A percentile compares a stretch with the other conserved stretches of the same genome.
Evolutionary conservation across 2,888 invertebrate genomes (phyloP).

Genomic region (Scrobipalpa costella): DNA sequence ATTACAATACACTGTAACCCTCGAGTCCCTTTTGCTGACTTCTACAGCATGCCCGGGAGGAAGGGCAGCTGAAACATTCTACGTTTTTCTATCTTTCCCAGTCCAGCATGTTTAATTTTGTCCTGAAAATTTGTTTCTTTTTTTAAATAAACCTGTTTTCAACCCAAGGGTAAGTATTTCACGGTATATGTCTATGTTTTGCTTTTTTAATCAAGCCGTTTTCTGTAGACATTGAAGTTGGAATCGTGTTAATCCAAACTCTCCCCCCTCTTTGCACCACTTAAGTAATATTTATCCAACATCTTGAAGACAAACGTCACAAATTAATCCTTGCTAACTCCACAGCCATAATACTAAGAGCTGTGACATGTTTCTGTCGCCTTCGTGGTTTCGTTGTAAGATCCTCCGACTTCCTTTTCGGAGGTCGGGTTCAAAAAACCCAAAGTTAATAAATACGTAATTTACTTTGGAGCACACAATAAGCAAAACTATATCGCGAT

Average conservation of each 20-base stretch:
- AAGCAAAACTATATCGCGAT: too few species aligned
- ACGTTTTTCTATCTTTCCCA: too few species aligned
- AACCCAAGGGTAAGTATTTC: not conserved
- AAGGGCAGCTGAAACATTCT: too few species aligned
- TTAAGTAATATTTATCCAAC: slow-evolving; percentile 28
- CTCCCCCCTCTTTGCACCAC: slow-evolving; percentile 20
- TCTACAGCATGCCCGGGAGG: too few species aligned
- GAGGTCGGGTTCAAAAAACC: too few species aligned
- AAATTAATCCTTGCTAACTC: slow-evolving; percentile 24
- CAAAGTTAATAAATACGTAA: too few species aligned
- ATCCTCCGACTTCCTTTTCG: too few species aligned
- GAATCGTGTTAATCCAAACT: slow-evolving; percentile 17
- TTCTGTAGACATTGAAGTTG: slow-evolving; percentile 3
- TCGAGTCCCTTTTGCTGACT: too few species aligned
- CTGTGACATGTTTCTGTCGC: not conserved
- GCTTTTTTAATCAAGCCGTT: not conserved
- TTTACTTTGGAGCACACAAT: too few species aligned
- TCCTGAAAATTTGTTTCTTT: not conserved
- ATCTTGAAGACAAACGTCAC: slow-evolving; percentile 27
- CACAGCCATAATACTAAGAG: slow-evolving; percentile 2
- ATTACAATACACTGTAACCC: too few species aligned
- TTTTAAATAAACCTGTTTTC: not conserved
- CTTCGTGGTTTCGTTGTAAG: too few species aligned
- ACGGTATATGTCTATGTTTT: not conserved
- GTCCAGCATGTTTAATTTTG: too few species aligned